phyloP scores from a whole-genome alignment of 2,888 invertebrate species.

The Entomobrya multifasciata region DNA sequence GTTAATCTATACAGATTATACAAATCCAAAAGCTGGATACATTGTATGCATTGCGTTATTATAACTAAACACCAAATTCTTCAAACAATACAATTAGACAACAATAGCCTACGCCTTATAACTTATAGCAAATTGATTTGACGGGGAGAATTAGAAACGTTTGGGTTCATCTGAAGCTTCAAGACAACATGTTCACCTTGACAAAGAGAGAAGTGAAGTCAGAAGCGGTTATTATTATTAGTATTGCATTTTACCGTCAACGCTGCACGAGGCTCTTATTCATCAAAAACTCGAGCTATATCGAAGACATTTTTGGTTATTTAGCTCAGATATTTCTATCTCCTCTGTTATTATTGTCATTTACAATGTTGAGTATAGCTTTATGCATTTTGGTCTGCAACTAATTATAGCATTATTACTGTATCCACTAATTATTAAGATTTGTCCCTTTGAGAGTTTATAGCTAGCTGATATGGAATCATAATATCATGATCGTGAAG shows the following conservation, averaged over 20 bases:
- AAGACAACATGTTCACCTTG: conserved; percentile 50
- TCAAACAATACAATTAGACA: too few relatives aligned
- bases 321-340: not conserved
- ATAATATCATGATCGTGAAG: too few relatives aligned
- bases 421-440: too few relatives aligned
- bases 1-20: too few relatives aligned
- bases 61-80: too few relatives aligned
- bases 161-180: conserved; percentile 6
- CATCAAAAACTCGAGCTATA: not conserved
- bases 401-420: too few relatives aligned
- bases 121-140: not conserved
- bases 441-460: too few relatives aligned
- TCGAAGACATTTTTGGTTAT: not conserved
- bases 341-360: not conserved
- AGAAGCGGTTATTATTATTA: not conserved
- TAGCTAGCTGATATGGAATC: too few relatives aligned
- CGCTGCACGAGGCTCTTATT: not conserved
- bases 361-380: not conserved
- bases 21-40: too few relatives aligned
- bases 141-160: not conserved
- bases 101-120: not conserved
- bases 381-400: not conserved
- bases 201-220: conserved; percentile 37
- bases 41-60: too few relatives aligned
- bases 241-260: not conserved